Base-by-base conservation (phyloP, 2,797 vertebrate species). In the Holocentrus rufus region DNA sequence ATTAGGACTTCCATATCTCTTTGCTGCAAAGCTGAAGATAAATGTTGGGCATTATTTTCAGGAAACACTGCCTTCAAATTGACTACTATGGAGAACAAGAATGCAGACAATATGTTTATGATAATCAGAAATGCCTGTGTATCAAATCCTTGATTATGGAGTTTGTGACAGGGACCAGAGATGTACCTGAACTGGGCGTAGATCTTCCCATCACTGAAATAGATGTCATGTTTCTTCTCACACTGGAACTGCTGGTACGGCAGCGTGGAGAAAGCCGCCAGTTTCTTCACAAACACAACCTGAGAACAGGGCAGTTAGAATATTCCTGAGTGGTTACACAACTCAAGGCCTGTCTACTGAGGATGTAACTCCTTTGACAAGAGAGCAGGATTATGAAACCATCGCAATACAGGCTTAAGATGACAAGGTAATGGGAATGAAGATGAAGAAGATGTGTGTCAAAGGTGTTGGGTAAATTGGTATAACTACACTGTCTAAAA, bases 181-280 rank as follows among this genome's bases (percentile, higher is more conserved):
- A 7, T 20, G 73, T 90, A 99, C 98, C 95, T 98, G 93, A 96
- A 99, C 72, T 96, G 89, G 0, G 94, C 92, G 27, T 95, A 93
- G 76, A 97, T 95, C 56, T 90, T 95, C 7, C 92, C 94, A 7
- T 99, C 95, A 2, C 73, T 90, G 71, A 98, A 98, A 84, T 95
- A 97, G 83, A 98, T 97, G 85, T 96, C 96, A 0, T 96, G 93
- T 60, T 95, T 96, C 91, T 95, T 97, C 88, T 99, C 98, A 11
- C 94, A 93, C 80, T 95, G 95, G 82, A 97, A 93, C 79, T 96
- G 94, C 11, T 93, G 92, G 52, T 94, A 90, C 36, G 92, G 87
- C 64, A 99, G 93, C 5, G 92, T 81, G 1, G 94, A 93, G 84
- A 98, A 99, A 4, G 95, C 89, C 0, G 93, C 87, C 0, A 95